A percentile compares a stretch with the other conserved stretches of the same genome.
Evolutionary conservation across 1,140 invertebrate species (phyloP).

Genomic region (Periplaneta americana): DNA sequence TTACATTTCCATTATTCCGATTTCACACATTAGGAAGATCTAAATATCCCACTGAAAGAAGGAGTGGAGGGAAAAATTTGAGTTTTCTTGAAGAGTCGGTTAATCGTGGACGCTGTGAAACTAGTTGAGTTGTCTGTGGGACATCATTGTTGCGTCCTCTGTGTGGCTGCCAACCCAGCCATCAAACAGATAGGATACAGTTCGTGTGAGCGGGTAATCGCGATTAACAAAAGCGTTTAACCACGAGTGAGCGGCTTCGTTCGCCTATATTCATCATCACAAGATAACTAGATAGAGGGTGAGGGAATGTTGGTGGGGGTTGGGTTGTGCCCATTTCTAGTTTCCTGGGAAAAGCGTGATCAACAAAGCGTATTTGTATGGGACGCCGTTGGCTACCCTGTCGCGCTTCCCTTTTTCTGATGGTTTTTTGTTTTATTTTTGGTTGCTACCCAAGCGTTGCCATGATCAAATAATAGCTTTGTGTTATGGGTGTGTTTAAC

Average conservation of each 20-base stretch:
- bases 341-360: background rate
- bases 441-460: background rate
- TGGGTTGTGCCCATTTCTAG: background rate
- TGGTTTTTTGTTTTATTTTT: background rate
- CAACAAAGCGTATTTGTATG: background rate
- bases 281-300: background rate
- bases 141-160: background rate
- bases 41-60: no score
- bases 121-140: background rate
- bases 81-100: no score
- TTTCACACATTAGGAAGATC: no score
- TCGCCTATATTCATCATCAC: background rate
- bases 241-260: background rate
- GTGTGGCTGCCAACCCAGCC: background rate
- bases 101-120: no score
- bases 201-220: background rate
- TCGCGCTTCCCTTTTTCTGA: background rate
- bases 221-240: background rate
- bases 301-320: no score
- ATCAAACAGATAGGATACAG: background rate
- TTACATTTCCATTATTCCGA: no score
- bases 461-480: background rate
- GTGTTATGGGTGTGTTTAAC: background rate
- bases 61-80: no score
- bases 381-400: background rate